phyloP scores from a whole-genome alignment of 1,140 invertebrate genomes.

The Philopotamus ludificatus region DNA sequence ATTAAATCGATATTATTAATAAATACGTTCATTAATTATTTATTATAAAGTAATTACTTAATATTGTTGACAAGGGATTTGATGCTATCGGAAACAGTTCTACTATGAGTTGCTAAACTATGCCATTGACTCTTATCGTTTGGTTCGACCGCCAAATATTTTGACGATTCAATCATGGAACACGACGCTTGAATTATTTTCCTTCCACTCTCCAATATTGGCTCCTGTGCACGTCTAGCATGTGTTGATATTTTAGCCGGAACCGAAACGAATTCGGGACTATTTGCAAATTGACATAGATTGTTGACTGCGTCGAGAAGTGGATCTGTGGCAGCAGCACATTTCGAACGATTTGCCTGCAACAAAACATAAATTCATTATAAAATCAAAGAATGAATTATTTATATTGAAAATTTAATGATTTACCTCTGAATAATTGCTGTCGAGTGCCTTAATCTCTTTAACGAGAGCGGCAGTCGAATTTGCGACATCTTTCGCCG shows the following conservation, averaged over 20 bases:
- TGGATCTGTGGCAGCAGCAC: constrained; percentile 79
- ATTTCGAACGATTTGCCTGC: constrained; percentile 64
- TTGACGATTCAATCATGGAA: constrained; percentile 87
- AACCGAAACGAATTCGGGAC: constrained; percentile 88
- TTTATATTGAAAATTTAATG: background rate
- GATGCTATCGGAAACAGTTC: constrained; percentile 93
- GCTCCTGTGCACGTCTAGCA: constrained; percentile 77
- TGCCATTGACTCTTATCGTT: constrained; percentile 94
- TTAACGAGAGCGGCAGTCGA: constrained; percentile 92
- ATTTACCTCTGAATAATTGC: constrained; percentile 70
- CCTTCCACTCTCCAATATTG: constrained; percentile 79
- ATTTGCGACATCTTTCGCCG: constrained; percentile 96
- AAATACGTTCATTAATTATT: background rate
- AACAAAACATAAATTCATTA: constrained; percentile 2
- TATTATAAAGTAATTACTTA: constrained; percentile 52
- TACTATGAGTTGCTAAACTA: constrained; percentile 87
- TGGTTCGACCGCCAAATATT: constrained; percentile 83
- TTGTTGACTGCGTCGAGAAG: constrained; percentile 89
- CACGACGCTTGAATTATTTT: constrained; percentile 75
- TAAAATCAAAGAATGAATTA: background rate
- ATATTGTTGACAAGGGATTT: constrained; percentile 91
- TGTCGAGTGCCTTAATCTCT: constrained; percentile 90
- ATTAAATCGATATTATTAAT: constrained; percentile 8
- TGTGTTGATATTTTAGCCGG: constrained; percentile 87
- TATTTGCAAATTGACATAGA: constrained; percentile 89